phyloP scores from a whole-genome alignment of 2,888 invertebrate genomes.

The Psylliodes chrysocephalus region DNA sequence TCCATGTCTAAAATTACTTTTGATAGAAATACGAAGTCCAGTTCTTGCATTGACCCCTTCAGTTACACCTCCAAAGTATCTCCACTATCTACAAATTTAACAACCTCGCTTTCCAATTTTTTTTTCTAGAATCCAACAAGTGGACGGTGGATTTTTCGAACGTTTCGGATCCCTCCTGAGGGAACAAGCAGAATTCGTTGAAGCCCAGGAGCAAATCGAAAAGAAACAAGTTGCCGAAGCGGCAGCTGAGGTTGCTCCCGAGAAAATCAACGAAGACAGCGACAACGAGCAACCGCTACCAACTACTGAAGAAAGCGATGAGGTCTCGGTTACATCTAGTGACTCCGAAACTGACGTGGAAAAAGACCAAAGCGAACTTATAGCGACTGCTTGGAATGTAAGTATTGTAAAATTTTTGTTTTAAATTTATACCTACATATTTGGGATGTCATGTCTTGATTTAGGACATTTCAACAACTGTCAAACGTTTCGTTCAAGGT shows the following conservation, averaged over 20 bases:
- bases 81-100: too few species aligned
- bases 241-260: slow-evolving; percentile 54
- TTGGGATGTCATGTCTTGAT: too few species aligned
- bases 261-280: slow-evolving; percentile 44
- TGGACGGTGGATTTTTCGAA: slow-evolving; percentile 86
- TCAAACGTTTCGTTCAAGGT: too few species aligned
- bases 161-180: slow-evolving; percentile 80
- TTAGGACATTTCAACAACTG: too few species aligned
- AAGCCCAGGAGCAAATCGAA: slow-evolving; percentile 65
- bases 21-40: too few species aligned
- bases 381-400: slow-evolving; percentile 80
- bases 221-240: slow-evolving; percentile 58
- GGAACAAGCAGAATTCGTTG: slow-evolving; percentile 71
- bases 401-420: slow-evolving; percentile 63
- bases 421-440: too few species aligned
- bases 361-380: slow-evolving; percentile 71
- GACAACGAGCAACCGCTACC: slow-evolving; percentile 42
- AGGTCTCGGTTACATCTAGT: slow-evolving; percentile 57
- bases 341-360: slow-evolving; percentile 76
- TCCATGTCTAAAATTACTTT: too few species aligned
- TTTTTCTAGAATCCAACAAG: slow-evolving; percentile 78
- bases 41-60: too few species aligned
- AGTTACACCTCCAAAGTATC: too few species aligned
- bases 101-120: too few species aligned
- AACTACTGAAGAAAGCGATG: slow-evolving; percentile 54